Evolutionary conservation across 2,888 invertebrate genomes (phyloP), one percentile per base, ranked within the genome.

Genomic region (Acanthoscelides obtectus): DNA sequence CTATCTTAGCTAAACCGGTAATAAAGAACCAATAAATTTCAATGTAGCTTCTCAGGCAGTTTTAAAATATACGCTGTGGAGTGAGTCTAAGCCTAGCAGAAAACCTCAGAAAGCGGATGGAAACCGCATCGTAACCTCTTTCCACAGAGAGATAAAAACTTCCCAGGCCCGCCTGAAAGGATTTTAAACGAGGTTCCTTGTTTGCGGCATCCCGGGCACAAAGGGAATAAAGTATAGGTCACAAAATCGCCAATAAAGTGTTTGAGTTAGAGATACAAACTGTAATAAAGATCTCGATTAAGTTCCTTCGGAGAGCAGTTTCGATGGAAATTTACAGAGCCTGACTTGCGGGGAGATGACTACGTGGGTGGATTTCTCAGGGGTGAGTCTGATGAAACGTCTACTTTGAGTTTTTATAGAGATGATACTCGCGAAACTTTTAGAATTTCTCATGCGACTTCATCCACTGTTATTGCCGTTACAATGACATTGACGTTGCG

Each of bases 211-310:
- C 73, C 72, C 73, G 71, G 74, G 75, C 75, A 76, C 78, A 78
- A 75, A 76, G 73, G 76, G 75, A 75, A 75, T 78, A 77, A 74
- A 75, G 75, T 76, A 68, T 69, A 74, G 77, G 76, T 79, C 78
- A 75, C 78, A 77, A 79, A 78, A 78, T 78, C 79, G 69, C 75
- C 79, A 80, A 79, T 79, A 80, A 80, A 79, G 79, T 79, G 77
- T 80, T 81, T 80, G 79, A 82, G 80, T 81, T 81, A 81, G 80
- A 80, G 79, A 80, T 78, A 80, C 75, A 73, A 74, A 73, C 77
- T 78, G 79, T 81, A 80, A 81, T 81, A 81, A 81, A 81, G 82
- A 81, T 82, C 81, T 81, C 80, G 78, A 75, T 75, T n/a, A 67
- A 67, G 67, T 67, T 67, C 45, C 45, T 45, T 45, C 5, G 45